Evolutionary conservation across 2,113 vertebrate genomes (phyloP).

Genomic region (western clawed frog (Xenopus tropicalis)): DNA sequence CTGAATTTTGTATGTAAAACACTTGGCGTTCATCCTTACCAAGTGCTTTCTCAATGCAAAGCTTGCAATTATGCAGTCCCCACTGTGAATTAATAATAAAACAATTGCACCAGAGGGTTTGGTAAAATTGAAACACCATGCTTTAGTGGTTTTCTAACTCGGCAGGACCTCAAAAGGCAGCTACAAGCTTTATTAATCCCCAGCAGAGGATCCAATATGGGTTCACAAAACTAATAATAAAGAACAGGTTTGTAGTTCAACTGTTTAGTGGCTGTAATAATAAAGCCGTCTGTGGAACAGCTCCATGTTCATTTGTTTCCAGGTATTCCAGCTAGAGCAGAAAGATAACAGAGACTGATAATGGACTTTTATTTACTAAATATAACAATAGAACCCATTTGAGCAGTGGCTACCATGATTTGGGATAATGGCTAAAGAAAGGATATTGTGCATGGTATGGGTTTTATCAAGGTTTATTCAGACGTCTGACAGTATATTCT

Average conservation of each 20-base stretch:
- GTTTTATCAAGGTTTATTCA: too few relatives aligned
- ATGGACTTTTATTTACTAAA: too few relatives aligned
- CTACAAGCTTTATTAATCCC: constrained; percentile 6
- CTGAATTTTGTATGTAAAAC: constrained; percentile 5
- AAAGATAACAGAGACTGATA: too few relatives aligned
- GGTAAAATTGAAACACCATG: constrained; percentile 6
- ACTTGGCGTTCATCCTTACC: background rate
- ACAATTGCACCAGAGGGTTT: background rate
- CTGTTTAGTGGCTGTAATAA: constrained; percentile 6
- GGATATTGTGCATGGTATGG: too few relatives aligned
- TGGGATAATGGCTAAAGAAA: too few relatives aligned
- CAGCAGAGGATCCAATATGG: constrained; percentile 5
- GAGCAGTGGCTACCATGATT: too few relatives aligned
- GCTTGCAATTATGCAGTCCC: background rate
- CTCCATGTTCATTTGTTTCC: background rate
- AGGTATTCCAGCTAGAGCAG: background rate
- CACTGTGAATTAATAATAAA: constrained; percentile 5
- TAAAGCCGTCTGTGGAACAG: background rate
- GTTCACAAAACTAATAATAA: background rate
- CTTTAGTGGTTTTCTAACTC: constrained; percentile 2
- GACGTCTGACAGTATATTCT: too few relatives aligned
- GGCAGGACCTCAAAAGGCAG: background rate
- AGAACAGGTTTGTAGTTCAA: background rate
- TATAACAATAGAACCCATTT: too few relatives aligned
- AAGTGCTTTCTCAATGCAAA: constrained; percentile 6